Evolutionary conservation across 2,888 invertebrate species (phyloP).

Genomic region (Gari tellinella): DNA sequence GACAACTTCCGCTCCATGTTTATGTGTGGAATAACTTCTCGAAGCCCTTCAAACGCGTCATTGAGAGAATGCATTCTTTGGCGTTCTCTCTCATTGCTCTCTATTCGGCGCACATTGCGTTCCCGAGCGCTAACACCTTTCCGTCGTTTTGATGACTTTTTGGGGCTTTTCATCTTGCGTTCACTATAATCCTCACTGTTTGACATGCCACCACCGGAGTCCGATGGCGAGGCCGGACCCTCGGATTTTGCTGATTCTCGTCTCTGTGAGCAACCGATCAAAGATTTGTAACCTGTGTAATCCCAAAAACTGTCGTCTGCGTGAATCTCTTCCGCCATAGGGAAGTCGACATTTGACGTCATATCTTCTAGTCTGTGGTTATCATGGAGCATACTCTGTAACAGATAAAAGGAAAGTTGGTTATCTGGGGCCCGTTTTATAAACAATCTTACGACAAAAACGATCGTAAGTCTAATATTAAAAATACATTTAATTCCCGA

Average conservation of each 20-base stretch:
- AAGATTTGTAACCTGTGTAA: constrained; percentile 59
- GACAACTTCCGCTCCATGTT: constrained; percentile 93
- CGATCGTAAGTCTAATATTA: too few relatives aligned
- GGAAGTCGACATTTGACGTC: constrained; percentile 62
- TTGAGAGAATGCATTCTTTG: constrained; percentile 97
- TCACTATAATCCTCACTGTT: constrained; percentile 75
- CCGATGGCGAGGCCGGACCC: constrained; percentile 78
- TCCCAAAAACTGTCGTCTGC: constrained; percentile 70
- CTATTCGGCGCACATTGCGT: constrained; percentile 92
- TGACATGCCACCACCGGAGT: constrained; percentile 78
- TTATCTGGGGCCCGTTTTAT: too few relatives aligned
- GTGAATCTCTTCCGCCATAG: constrained; percentile 64
- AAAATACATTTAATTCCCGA: too few relatives aligned
- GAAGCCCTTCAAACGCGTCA: constrained; percentile 94
- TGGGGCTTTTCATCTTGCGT: constrained; percentile 71
- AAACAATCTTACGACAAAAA: too few relatives aligned
- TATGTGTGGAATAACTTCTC: constrained; percentile 94
- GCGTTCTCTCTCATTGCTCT: constrained; percentile 95
- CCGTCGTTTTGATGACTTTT: constrained; percentile 86
- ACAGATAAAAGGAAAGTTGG: constrained; percentile 8
- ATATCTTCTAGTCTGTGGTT: constrained; percentile 33
- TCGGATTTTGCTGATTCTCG: constrained; percentile 67
- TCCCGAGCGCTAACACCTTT: constrained; percentile 93
- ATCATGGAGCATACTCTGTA: constrained; percentile 62
- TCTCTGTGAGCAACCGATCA: constrained; percentile 57